Conservation (phyloP, 2,888 invertebrate genomes). For the Scrobipalpa costella region DNA sequence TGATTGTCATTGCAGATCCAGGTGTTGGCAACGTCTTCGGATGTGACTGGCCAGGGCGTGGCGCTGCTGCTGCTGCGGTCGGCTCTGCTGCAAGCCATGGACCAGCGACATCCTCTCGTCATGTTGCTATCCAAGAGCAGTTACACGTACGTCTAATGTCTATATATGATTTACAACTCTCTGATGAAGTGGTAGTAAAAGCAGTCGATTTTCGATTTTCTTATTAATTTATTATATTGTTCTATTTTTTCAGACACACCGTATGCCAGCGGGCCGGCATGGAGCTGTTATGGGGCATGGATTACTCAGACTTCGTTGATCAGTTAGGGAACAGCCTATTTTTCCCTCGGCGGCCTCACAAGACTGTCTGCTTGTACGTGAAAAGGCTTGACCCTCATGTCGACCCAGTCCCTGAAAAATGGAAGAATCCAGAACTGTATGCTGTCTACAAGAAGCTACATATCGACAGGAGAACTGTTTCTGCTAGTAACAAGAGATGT, state of each 20-base stretch:
- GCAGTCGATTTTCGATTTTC: no score
- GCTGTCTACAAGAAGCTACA: not conserved
- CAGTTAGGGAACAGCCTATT: constrained; percentile 70
- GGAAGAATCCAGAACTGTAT: constrained; percentile 42
- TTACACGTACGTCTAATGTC: constrained; percentile 76
- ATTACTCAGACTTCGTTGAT: constrained; percentile 76
- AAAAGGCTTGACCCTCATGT: constrained; percentile 48
- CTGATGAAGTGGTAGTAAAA: no score
- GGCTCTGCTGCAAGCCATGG: constrained; percentile 63
- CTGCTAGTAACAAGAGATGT: not conserved
- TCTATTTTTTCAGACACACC: constrained; percentile 56
- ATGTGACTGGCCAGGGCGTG: constrained; percentile 74
- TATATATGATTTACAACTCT: not conserved
- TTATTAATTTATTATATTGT: no score
- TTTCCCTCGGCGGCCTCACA: constrained; percentile 75
- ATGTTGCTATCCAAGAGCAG: constrained; percentile 70
- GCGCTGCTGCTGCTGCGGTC: constrained; percentile 61
- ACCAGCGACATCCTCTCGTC: constrained; percentile 68
- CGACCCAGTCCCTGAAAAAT: constrained; percentile 39
- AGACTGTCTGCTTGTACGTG: constrained; percentile 64
- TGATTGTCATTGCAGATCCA: constrained; percentile 58
- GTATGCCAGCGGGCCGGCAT: constrained; percentile 75
- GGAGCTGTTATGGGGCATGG: constrained; percentile 71
- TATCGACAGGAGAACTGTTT: not conserved
- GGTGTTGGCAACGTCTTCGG: constrained; percentile 68